Percentiles rank a stretch among this genome's conserved stretches.
These are phyloP conservation scores for Hyphantria cunea DNA, from an alignment of 1,140 invertebrate species.

Conservation along the genomic window DNA sequence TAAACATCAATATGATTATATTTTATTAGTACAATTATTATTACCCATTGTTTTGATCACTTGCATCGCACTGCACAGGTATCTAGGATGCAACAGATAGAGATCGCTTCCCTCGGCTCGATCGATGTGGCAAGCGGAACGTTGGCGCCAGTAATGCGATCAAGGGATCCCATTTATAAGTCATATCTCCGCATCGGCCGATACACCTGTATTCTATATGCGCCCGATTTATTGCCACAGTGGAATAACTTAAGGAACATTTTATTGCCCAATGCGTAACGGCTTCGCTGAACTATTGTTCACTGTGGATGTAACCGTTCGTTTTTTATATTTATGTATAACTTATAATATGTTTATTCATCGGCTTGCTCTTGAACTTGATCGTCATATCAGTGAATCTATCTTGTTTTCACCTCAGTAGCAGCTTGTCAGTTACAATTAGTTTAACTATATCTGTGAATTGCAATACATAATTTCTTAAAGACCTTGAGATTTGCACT, in stretches of 20 bases:
- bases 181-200: constrained; percentile 54
- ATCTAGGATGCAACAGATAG: constrained; percentile 38
- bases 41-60: too few species aligned
- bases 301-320: constrained; percentile 45
- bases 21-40: too few species aligned
- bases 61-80: constrained; percentile 19
- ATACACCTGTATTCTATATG: constrained; percentile 64
- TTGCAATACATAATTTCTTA: constrained; percentile 52
- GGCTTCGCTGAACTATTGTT: constrained; percentile 49
- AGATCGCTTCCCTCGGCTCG: constrained; percentile 32
- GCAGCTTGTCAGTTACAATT: constrained; percentile 34
- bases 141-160: constrained; percentile 65
- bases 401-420: constrained; percentile 41
- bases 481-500: constrained; percentile 58
- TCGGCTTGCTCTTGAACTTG: constrained; percentile 72
- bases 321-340: constrained; percentile 49
- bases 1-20: too few species aligned
- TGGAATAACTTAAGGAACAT: constrained; percentile 50
- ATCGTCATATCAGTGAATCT: constrained; percentile 48
- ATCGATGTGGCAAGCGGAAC: constrained; percentile 47
- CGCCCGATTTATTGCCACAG: constrained; percentile 42
- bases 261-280: constrained; percentile 55
- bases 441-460: constrained; percentile 37
- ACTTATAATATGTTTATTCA: constrained; percentile 52
- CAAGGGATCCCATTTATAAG: constrained; percentile 57